Percentiles rank a stretch among this genome's conserved stretches.
Conservation (phyloP, 1,140 invertebrate genomes). For the Hypsibius dujardini region DNA sequence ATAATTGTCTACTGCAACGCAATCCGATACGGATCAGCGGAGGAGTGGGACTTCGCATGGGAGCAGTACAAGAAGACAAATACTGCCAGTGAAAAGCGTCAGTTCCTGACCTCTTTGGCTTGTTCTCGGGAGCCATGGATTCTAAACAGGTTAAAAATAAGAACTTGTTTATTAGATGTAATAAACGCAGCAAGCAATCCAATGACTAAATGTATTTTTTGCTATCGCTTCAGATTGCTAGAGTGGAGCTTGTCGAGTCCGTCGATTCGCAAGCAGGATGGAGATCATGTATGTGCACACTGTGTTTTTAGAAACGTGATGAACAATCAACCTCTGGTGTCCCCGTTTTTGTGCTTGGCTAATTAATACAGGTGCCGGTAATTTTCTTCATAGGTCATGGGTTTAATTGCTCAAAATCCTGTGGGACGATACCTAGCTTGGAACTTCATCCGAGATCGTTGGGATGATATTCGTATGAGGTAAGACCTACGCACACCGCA, state of each 20-base stretch:
- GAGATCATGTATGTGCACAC: not conserved
- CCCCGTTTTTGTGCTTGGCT: too few species aligned
- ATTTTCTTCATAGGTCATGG: constrained; percentile 49
- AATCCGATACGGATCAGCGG: constrained; percentile 46
- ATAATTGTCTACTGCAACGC: constrained; percentile 54
- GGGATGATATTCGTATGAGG: constrained; percentile 41
- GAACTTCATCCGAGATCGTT: constrained; percentile 18
- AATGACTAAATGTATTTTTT: too few species aligned
- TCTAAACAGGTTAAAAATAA: constrained; percentile 23
- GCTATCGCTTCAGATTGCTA: constrained; percentile 42
- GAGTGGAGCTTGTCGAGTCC: constrained; percentile 50
- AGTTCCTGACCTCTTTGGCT: constrained; percentile 23
- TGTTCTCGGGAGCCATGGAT: constrained; percentile 25
- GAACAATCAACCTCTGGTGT: too few species aligned
- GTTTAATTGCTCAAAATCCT: constrained; percentile 49
- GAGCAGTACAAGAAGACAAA: constrained; percentile 48
- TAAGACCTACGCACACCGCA: too few species aligned
- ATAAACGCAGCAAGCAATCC: not conserved
- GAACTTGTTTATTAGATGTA: not conserved
- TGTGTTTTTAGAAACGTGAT: constrained; percentile 36
- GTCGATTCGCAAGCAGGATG: constrained; percentile 57
- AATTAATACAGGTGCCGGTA: too few species aligned
- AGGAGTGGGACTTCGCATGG: constrained; percentile 65
- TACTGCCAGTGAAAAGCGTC: constrained; percentile 49
- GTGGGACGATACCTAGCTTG: constrained; percentile 47